Conservation (phyloP, 2,888 invertebrate species). For the Bibio marci region DNA sequence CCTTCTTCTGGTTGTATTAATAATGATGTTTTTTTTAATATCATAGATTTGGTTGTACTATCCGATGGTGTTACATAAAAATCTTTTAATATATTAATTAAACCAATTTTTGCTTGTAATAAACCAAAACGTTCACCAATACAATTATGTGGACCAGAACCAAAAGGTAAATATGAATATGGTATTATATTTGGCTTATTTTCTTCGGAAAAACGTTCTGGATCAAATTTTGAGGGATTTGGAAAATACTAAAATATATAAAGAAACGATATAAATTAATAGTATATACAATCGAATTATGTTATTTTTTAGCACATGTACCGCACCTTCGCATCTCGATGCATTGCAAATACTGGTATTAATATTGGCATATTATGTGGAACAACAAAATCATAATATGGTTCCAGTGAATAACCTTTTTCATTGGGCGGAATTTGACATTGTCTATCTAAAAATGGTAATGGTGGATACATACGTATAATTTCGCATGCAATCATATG, state of each 20-base stretch:
- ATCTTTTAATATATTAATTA: slow-evolving; percentile 23
- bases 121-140: slow-evolving; percentile 25
- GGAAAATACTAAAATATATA: slow-evolving; percentile 20
- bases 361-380: slow-evolving; percentile 23
- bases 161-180: slow-evolving; percentile 28
- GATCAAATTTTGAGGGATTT: slow-evolving; percentile 23
- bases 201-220: slow-evolving; percentile 25
- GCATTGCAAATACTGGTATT: slow-evolving; percentile 22
- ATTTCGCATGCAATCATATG: slow-evolving; percentile 26
- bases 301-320: not conserved
- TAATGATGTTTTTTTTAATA: slow-evolving; percentile 21
- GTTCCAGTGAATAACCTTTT: slow-evolving; percentile 18
- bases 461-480: slow-evolving; percentile 24
- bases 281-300: too few relatives aligned
- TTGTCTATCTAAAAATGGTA: slow-evolving; percentile 25
- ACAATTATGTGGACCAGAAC: slow-evolving; percentile 26
- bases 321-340: slow-evolving; percentile 23
- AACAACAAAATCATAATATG: slow-evolving; percentile 17
- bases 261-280: too few relatives aligned
- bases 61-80: slow-evolving; percentile 20
- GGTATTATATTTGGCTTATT: slow-evolving; percentile 21
- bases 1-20: slow-evolving; percentile 23
- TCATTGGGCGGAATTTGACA: slow-evolving; percentile 14
- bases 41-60: slow-evolving; percentile 18
- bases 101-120: slow-evolving; percentile 25